These are phyloP conservation scores for Tetrapedia diversipes DNA, from an alignment of 2,888 invertebrate genomes.

Conservation along the genomic window DNA sequence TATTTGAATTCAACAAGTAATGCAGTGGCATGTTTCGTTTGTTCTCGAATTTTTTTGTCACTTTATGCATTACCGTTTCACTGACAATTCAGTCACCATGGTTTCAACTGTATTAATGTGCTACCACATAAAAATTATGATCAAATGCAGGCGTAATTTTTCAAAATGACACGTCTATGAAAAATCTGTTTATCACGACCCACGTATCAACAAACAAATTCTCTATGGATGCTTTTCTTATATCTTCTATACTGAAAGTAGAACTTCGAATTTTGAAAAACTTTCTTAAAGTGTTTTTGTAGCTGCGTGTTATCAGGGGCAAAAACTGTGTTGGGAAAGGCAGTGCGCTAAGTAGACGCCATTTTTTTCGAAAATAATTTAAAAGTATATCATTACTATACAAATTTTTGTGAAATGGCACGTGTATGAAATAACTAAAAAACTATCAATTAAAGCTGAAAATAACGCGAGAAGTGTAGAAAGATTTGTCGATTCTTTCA, in stretches of 20 bases:
- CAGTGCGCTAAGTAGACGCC: slow-evolving; percentile 53
- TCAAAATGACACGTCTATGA: slow-evolving; percentile 10
- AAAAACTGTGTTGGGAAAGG: slow-evolving; percentile 32
- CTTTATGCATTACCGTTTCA: background rate
- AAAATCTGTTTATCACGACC: slow-evolving; percentile 49
- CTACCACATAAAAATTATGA: background rate
- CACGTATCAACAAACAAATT: slow-evolving; percentile 25
- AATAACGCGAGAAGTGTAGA: background rate
- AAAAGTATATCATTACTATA: slow-evolving; percentile 17
- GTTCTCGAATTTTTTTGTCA: slow-evolving; percentile 24
- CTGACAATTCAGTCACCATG: background rate
- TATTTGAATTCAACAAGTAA: slow-evolving; percentile 82
- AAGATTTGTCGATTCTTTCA: slow-evolving; percentile 21
- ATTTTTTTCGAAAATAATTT: slow-evolving; percentile 55
- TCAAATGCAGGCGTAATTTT: background rate
- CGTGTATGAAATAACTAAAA: slow-evolving; percentile 7
- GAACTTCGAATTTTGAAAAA: slow-evolving; percentile 1
- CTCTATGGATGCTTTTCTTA: background rate
- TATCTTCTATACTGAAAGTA: background rate
- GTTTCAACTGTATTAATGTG: background rate
- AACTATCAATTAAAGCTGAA: slow-evolving; percentile 1
- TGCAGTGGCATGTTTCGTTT: slow-evolving; percentile 63
- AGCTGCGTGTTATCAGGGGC: background rate
- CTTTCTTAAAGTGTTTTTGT: background rate
- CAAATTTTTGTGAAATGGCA: slow-evolving; percentile 7